These are phyloP conservation scores for Geococcyx californianus DNA, from an alignment of 2,113 vertebrate species.

Conservation along the genomic window DNA sequence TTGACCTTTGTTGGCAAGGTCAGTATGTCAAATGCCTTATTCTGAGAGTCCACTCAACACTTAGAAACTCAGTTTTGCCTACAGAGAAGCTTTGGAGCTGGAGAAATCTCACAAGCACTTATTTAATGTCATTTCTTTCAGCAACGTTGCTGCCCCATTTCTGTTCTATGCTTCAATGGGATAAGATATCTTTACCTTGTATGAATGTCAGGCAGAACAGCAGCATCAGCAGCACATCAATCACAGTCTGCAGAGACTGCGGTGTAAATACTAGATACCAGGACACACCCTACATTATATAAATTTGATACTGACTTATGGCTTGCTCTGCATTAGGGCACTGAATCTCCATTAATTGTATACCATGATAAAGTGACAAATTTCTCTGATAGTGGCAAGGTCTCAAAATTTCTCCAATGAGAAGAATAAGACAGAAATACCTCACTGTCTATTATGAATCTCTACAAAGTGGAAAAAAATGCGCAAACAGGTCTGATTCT, in stretches of 20 bases:
- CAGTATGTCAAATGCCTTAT: slow-evolving; percentile 21
- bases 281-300: background rate
- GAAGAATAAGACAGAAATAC: background rate
- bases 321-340: background rate
- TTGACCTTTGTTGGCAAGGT: slow-evolving; percentile 49
- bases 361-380: background rate
- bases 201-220: background rate
- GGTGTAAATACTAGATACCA: background rate
- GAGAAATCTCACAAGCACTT: background rate
- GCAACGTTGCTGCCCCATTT: background rate
- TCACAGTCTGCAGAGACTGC: slow-evolving; percentile 17
- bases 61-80: background rate
- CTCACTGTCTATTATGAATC: background rate
- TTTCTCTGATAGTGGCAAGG: background rate
- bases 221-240: slow-evolving; percentile 37
- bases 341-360: background rate
- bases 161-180: background rate
- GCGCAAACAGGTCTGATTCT: background rate
- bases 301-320: background rate
- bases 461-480: background rate
- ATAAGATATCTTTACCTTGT: background rate
- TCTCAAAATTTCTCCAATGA: background rate
- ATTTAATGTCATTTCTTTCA: background rate
- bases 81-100: background rate
- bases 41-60: slow-evolving; percentile 35